Conservation (phyloP, 2,888 invertebrate genomes). For the Cremastinae sp. region DNA sequence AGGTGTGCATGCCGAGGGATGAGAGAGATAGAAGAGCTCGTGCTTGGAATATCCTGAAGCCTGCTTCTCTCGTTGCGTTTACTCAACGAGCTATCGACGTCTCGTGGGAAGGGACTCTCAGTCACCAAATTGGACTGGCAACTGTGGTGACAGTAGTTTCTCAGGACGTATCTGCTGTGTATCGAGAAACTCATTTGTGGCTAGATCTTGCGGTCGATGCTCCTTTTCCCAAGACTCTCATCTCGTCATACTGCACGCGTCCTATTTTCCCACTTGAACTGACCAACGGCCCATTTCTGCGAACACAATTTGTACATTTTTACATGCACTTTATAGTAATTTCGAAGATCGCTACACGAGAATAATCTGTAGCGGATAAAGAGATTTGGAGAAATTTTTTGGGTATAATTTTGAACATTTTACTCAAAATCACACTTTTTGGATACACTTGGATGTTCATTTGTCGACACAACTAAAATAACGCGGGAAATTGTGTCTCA, state of each 20-base stretch:
- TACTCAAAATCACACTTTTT: no score
- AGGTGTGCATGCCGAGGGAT: constrained; percentile 2
- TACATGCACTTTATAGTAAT: not conserved
- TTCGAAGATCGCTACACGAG: constrained; percentile 6
- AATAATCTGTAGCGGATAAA: no score
- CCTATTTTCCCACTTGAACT: constrained; percentile 6
- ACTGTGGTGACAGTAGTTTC: constrained; percentile 18
- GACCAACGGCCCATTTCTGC: constrained; percentile 6
- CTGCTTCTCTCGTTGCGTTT: constrained; percentile 42
- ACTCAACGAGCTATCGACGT: constrained; percentile 50
- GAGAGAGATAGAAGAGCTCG: not conserved
- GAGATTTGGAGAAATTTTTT: no score
- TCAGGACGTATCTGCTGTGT: constrained; percentile 1
- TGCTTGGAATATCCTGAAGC: constrained; percentile 17
- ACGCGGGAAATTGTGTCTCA: no score
- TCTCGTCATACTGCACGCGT: constrained; percentile 16
- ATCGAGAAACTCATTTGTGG: constrained; percentile 45
- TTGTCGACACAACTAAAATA: no score
- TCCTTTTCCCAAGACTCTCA: constrained; percentile 35
- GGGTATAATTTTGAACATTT: no score
- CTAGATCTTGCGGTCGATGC: constrained; percentile 40
- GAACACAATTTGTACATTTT: constrained; percentile 2
- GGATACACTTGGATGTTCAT: no score
- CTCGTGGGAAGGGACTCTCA: constrained; percentile 28
- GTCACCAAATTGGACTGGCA: constrained; percentile 32